Evolutionary conservation across 2,888 invertebrate species (phyloP), one percentile per base, ranked within the genome.

Genomic region (Morpho helenor): DNA sequence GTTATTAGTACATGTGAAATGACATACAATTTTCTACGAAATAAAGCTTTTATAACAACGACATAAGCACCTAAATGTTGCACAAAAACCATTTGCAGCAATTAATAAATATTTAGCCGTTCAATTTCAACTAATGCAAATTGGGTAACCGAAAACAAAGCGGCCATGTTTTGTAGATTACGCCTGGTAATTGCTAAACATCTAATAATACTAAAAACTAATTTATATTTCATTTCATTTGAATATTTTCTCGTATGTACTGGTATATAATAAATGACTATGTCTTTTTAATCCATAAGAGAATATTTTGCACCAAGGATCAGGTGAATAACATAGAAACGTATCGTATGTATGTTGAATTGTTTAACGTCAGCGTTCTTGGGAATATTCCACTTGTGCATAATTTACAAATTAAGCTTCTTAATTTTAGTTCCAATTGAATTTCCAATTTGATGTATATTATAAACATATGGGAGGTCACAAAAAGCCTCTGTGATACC

Each of bases 51-150:
- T 23, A 52, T 54, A 46, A 48, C 49, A n/a, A 48, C 49, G 53
- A 58, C 55, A 58, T 52, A 45, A 55, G 52, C 41, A 55, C 42
- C 44, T 45, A 46, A 47, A 56, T 56, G 56, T 52, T 56, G 31
- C 48, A 61, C 50, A 59, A 59, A 59, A 59, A 58, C 55, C 58
- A 61, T 44, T 46, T 52, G 50, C 52, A 56, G 46, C 61, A 41
- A 61, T 61, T 61, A 59, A 61, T 61, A 61, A 59, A 59, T 61
- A 61, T 61, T 61, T 61, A 61, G 47, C 53, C 50, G 48, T 61
- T 59, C 59, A 59, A 61, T 61, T 61, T 50, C 48, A 59, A 61
- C 61, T 61, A 61, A 61, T 61, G 56, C 56, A 61, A 53, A 61
- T 56, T 59, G 56, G 41, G 55, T 8, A 50, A 56, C 61, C 52